Conservation (phyloP, 2,113 vertebrate species). For the Spea bombifrons region DNA sequence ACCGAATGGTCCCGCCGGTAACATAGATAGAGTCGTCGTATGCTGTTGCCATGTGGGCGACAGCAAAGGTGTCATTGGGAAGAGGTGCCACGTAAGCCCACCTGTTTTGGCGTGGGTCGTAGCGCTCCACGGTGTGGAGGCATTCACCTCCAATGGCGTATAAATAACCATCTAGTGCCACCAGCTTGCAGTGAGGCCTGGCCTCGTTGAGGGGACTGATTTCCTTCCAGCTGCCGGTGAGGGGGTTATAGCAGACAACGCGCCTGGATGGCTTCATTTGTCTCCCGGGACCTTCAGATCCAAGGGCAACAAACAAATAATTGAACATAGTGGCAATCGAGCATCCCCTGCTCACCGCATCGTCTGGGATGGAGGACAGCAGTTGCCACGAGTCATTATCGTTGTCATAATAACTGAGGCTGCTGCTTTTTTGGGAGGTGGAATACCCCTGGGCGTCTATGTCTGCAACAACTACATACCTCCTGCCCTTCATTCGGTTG, state of each 20-base stretch:
- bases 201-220: conserved; percentile 84
- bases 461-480: conserved; percentile 72
- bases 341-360: conserved; percentile 76
- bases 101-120: conserved; percentile 79
- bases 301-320: conserved; percentile 86
- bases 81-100: conserved; percentile 82
- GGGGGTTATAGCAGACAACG: conserved; percentile 90
- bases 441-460: conserved; percentile 66
- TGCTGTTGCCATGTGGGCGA: conserved; percentile 79
- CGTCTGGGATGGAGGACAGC: conserved; percentile 71
- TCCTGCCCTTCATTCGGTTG: conserved; percentile 68
- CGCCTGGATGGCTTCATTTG: conserved; percentile 71
- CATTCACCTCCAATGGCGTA: conserved; percentile 93
- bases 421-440: conserved; percentile 50
- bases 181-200: conserved; percentile 83
- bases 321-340: conserved; percentile 88
- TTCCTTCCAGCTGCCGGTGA: conserved; percentile 84
- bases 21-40: conserved; percentile 81
- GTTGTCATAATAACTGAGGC: conserved; percentile 80
- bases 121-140: conserved; percentile 82
- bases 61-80: conserved; percentile 82
- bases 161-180: conserved; percentile 78
- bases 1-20: conserved; percentile 78
- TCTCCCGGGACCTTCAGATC: conserved; percentile 66
- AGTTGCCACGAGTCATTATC: conserved; percentile 71